These are phyloP conservation scores for Scleropages formosus DNA, from an alignment of 2,797 vertebrate species.

Conservation along the genomic window DNA sequence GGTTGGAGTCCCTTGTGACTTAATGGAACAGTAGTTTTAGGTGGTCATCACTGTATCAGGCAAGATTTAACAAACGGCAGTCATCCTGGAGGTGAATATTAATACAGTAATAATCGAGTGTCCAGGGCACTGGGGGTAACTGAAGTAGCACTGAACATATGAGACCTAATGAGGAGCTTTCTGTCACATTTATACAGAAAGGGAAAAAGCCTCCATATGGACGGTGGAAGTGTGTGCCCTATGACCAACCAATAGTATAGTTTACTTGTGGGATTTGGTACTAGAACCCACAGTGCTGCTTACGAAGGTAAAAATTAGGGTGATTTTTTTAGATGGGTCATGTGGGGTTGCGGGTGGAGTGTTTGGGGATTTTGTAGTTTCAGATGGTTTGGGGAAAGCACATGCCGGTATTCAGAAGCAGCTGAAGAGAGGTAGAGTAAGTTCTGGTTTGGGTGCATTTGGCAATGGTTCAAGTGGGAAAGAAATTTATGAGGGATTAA, in stretches of 20 bases:
- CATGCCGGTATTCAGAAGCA: no score
- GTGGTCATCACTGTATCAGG: slow-evolving; percentile 29
- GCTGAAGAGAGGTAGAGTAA: no score
- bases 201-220: background rate
- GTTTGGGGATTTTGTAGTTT: background rate
- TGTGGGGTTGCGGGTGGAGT: background rate
- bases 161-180: background rate
- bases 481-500: no score
- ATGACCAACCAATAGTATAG: background rate
- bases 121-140: slow-evolving; percentile 4
- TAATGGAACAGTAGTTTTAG: slow-evolving; percentile 14
- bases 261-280: no score
- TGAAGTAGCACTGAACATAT: slow-evolving; percentile 3
- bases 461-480: no score
- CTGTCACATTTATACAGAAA: background rate
- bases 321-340: background rate
- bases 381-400: no score
- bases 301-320: background rate
- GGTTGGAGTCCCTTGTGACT: slow-evolving; percentile 21
- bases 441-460: no score
- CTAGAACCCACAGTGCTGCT: no score
- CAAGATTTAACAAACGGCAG: slow-evolving; percentile 3
- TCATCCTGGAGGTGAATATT: slow-evolving; percentile 7
- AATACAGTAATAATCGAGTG: slow-evolving; percentile 28
- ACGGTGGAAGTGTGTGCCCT: background rate